Percentiles rank a stretch among this genome's conserved stretches.
phyloP scores from a whole-genome alignment of 2,113 vertebrate genomes.

The Hymenochirus boettgeri region DNA sequence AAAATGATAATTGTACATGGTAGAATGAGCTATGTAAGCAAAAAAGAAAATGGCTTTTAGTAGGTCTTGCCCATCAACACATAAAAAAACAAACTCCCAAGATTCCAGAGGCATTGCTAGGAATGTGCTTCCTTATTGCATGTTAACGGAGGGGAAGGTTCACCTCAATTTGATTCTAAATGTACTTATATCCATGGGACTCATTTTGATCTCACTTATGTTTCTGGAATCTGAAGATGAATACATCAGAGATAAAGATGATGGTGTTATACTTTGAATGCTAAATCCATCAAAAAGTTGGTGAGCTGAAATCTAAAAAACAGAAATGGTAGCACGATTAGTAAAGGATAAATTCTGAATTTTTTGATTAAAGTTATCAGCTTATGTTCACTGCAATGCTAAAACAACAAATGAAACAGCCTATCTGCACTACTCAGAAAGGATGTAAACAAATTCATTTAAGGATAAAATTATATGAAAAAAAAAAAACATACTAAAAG shows the following conservation, averaged over 20 bases:
- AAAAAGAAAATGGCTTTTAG: slow-evolving; percentile 64
- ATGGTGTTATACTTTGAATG: slow-evolving; percentile 61
- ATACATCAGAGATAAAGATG: slow-evolving; percentile 77
- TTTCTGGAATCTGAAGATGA: slow-evolving; percentile 54
- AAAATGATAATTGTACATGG: slow-evolving; percentile 53
- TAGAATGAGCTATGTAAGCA: slow-evolving; percentile 36
- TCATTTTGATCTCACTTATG: slow-evolving; percentile 67
- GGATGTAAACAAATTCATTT: too few species aligned
- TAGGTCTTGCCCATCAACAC: slow-evolving; percentile 44
- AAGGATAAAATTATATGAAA: too few species aligned
- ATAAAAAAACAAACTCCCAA: slow-evolving; percentile 58
- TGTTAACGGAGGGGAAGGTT: slow-evolving; percentile 51
- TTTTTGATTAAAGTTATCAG: too few species aligned
- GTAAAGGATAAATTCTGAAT: too few species aligned
- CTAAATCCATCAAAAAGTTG: slow-evolving; percentile 68
- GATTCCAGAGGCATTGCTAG: slow-evolving; percentile 62
- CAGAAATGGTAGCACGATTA: too few species aligned
- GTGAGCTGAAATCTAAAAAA: slow-evolving; percentile 62
- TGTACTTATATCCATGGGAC: slow-evolving; percentile 78
- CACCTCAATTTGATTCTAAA: slow-evolving; percentile 71
- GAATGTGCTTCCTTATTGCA: slow-evolving; percentile 70
- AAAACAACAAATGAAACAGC: too few species aligned
- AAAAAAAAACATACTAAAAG: too few species aligned
- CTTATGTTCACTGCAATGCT: too few species aligned
- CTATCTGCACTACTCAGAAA: too few species aligned